phyloP scores from a whole-genome alignment of 2,113 vertebrate genomes.

The Lonchura striata region DNA sequence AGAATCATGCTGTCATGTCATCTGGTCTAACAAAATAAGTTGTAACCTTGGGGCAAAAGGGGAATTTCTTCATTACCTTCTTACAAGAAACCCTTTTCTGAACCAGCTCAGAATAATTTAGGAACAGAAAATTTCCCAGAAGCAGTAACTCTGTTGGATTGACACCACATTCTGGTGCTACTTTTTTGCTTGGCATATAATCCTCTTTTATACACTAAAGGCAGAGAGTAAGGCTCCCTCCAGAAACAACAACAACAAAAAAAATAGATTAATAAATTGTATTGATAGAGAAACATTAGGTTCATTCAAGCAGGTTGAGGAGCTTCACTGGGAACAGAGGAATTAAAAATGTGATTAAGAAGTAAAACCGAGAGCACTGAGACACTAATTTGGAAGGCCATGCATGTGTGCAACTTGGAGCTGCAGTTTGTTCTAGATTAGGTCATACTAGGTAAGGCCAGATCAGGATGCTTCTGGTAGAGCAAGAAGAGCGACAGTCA shows the following conservation, averaged over 20 bases:
- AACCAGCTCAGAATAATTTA: neutral
- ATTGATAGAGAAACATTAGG: neutral
- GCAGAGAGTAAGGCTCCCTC: neutral
- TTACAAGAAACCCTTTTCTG: neutral
- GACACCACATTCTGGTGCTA: neutral
- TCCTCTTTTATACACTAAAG: neutral
- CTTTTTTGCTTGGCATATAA: neutral
- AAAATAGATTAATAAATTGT: neutral
- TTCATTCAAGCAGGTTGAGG: neutral
- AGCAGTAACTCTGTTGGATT: neutral
- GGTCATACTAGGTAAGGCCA: neutral
- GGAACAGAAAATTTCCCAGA: neutral
- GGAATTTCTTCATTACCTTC: neutral
- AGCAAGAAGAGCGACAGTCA: neutral
- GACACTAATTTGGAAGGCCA: neutral
- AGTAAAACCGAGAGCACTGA: neutral
- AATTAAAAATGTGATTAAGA: neutral
- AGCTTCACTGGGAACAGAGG: neutral
- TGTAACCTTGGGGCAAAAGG: conserved; percentile 7
- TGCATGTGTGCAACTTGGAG: accelerated
- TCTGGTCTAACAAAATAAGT: conserved; percentile 32
- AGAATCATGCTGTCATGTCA: conserved; percentile 48
- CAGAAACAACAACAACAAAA: neutral
- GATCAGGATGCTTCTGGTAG: neutral
- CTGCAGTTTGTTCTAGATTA: neutral